These are phyloP conservation scores for Malacosoma neustria DNA, from an alignment of 2,888 invertebrate genomes.

Conservation along the genomic window DNA sequence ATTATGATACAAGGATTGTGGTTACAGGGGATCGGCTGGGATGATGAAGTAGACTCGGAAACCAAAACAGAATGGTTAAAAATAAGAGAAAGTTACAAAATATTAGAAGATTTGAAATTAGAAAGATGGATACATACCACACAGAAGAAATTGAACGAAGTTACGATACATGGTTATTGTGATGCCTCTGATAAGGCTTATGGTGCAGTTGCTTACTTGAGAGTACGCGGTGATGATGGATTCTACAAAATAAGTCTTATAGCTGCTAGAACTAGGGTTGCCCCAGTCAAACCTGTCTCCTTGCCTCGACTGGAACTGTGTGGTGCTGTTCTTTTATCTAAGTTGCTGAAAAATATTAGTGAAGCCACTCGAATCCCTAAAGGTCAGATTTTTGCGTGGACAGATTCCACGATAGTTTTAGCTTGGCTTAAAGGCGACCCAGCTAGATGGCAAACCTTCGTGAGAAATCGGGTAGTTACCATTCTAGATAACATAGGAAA, in stretches of 20 bases:
- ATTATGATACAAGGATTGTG: slow-evolving; percentile 3
- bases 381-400: background rate
- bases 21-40: slow-evolving; percentile 1
- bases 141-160: too few species aligned
- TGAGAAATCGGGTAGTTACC: slow-evolving; percentile 3
- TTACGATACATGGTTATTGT: too few species aligned
- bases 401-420: background rate
- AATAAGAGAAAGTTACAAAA: too few species aligned
- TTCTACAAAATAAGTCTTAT: background rate
- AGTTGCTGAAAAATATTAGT: background rate
- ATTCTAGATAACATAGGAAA: slow-evolving; percentile 2
- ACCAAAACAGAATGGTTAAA: too few species aligned
- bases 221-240: too few species aligned
- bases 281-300: slow-evolving; percentile 4
- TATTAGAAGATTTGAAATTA: too few species aligned
- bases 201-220: too few species aligned
- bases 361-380: slow-evolving; percentile 1
- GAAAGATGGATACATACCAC: too few species aligned
- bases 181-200: too few species aligned
- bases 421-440: slow-evolving; percentile 4
- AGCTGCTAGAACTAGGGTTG: slow-evolving; percentile 5
- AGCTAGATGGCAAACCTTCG: background rate
- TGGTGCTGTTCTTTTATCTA: slow-evolving; percentile 1
- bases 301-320: slow-evolving; percentile 1
- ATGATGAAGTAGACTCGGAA: slow-evolving; percentile 2